Conservation (phyloP, 2,888 invertebrate genomes). For the Oscheius sp. region DNA sequence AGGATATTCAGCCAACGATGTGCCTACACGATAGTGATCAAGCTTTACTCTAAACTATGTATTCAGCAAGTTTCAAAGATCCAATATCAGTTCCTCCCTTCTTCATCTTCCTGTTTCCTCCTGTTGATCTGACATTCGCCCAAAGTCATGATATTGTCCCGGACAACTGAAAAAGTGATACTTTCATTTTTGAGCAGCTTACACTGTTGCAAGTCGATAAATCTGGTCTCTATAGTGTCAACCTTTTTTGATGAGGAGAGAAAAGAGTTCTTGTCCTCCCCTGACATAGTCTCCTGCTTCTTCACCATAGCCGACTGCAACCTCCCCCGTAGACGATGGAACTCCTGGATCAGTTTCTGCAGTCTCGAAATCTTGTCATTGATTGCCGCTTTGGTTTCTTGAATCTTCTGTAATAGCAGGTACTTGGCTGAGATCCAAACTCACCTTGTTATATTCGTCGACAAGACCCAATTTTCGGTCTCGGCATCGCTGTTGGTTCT, state of each 20-base stretch:
- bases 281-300: neutral
- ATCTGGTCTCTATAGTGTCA: neutral
- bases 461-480: constrained; percentile 17
- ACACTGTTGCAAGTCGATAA: constrained; percentile 16
- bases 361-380: constrained; percentile 5
- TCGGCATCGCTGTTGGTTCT: constrained; percentile 21
- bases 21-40: no score
- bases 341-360: constrained; percentile 12
- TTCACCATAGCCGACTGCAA: neutral
- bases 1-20: no score
- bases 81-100: no score
- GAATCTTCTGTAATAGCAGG: neutral
- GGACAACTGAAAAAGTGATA: neutral
- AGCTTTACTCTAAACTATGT: no score
- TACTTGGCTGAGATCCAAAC: neutral
- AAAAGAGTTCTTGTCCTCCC: neutral
- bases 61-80: no score
- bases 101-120: neutral
- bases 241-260: neutral
- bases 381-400: neutral
- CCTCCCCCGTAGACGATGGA: neutral
- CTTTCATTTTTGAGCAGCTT: neutral
- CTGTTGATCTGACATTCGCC: constrained; percentile 3
- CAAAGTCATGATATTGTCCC: neutral
- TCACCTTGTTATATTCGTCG: constrained; percentile 21